Evolutionary conservation across 2,797 vertebrate species (phyloP).

Genomic region (Galaxias olidus): DNA sequence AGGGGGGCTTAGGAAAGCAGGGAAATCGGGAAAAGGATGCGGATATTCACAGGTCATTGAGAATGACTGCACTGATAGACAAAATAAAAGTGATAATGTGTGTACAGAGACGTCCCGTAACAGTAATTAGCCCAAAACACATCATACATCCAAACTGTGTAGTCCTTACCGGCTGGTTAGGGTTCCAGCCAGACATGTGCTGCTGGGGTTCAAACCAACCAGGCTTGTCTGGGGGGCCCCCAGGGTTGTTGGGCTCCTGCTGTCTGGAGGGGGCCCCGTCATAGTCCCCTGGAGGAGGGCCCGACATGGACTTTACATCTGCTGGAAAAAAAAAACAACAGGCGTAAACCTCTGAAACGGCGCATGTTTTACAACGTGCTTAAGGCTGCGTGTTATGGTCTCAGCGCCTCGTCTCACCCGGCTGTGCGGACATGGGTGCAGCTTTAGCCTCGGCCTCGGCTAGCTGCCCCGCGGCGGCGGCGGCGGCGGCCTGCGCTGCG

Average conservation of each 20-base stretch:
- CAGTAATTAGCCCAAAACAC: too few relatives aligned
- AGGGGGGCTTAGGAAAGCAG: conserved; percentile 67
- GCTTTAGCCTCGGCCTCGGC: conserved; percentile 57
- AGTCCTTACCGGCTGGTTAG: conserved; percentile 82
- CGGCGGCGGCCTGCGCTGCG: conserved; percentile 56
- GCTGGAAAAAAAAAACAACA: conserved; percentile 60
- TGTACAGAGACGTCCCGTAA: too few relatives aligned
- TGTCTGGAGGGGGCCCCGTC: conserved; percentile 76
- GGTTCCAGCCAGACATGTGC: conserved; percentile 90
- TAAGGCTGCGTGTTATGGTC: conserved; percentile 29
- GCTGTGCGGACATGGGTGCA: conserved; percentile 56
- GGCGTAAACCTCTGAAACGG: neutral
- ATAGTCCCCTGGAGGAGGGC: conserved; percentile 82
- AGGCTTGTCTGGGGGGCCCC: conserved; percentile 84
- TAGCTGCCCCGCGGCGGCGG: conserved; percentile 58
- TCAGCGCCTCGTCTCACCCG: conserved; percentile 67
- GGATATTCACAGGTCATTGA: too few relatives aligned
- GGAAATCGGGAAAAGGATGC: neutral
- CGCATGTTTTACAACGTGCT: conserved; percentile 59
- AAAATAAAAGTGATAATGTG: too few relatives aligned
- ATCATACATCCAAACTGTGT: too few relatives aligned
- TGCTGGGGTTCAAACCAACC: conserved; percentile 93
- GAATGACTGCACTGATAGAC: too few relatives aligned
- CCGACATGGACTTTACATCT: conserved; percentile 84
- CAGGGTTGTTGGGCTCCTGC: conserved; percentile 80